Evolutionary conservation across 2,888 invertebrate genomes (phyloP).

Genomic region (Himalopsyche kuldschensis): DNA sequence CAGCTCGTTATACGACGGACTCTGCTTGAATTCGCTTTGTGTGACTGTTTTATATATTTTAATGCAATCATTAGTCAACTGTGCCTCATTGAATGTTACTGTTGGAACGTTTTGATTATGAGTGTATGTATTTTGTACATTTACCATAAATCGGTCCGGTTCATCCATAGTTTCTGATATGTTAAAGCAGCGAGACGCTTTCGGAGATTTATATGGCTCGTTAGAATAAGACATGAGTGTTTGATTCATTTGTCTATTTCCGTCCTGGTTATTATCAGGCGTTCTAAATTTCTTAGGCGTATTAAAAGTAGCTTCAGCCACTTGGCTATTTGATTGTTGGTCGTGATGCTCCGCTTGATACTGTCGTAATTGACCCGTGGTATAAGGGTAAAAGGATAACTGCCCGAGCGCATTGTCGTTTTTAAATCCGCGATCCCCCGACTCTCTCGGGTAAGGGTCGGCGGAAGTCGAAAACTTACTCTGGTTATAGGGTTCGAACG

Average conservation of each 20-base stretch:
- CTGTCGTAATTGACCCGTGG: not conserved
- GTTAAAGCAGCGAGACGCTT: slow-evolving; percentile 12
- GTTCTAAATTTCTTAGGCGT: slow-evolving; percentile 2
- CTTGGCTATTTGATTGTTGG: not conserved
- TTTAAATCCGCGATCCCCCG: not conserved
- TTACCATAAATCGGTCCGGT: slow-evolving; percentile 10
- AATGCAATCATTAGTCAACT: slow-evolving; percentile 18
- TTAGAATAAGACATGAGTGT: not conserved
- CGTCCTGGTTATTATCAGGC: not conserved
- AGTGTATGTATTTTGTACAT: not conserved
- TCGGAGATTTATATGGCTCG: slow-evolving; percentile 1
- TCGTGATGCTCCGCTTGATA: slow-evolving; percentile 2
- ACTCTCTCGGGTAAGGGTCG: not conserved
- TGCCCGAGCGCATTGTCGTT: not conserved
- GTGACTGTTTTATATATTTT: slow-evolving; percentile 29
- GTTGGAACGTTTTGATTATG: slow-evolving; percentile 6
- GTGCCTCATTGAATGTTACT: not conserved
- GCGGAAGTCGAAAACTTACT: not conserved
- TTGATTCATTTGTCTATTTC: not conserved
- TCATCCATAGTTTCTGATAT: slow-evolving; percentile 19
- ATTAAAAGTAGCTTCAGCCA: not conserved
- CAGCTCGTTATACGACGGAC: not conserved
- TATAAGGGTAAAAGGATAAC: not conserved
- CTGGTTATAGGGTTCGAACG: not conserved
- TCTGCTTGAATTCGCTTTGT: slow-evolving; percentile 7